Evolutionary conservation across 37 sponge, comb jelly and placozoan genomes (phyloP), one percentile per base, ranked within the genome.

Genomic region (Ephydatia muelleri): DNA sequence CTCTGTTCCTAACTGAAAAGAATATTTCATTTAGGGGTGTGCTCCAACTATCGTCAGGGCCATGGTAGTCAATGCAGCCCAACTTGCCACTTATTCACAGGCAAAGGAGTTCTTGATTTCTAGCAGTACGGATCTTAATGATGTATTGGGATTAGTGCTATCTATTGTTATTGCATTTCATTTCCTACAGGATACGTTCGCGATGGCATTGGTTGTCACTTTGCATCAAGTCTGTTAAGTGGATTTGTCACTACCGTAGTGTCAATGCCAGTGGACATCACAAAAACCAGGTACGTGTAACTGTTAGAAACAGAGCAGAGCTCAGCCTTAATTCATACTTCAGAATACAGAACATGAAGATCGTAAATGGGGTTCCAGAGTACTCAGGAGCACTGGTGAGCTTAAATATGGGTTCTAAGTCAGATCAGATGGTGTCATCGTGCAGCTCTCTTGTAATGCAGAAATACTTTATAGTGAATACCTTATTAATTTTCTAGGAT

Each of bases 41-140:
- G 89, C 90, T 38, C 98, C 98, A 19, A 98, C 98, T 25, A 87
- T 96, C 34, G 71, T 82, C 29, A 70, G 98, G 19, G 98, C 98
- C 14, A 98, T 98, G 92, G 98, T 98, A 14, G 98, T 98, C 3
- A 98, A 98, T 80, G 94, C 94, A 76, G 98, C 96, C 22, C 98
- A 98, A 81, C 82, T 98, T 37, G 96, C 88, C 12, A 88, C 98
- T 1, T 98, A 98, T 73, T 95, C 96, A n/a, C 97, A 96, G 73
- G 90, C 96, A 27, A 98, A 98, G 47, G 94, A 98, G 72, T 65
- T 87, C 48, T 82, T 98, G 0, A 71, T 98, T 0, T 73, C 81
- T 33, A 83, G 92, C 80, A 90, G 97, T 97, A 83, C 25, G 73
- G 14, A 75, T 9, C 16, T n/a, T n/a, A n/a, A n/a, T n/a, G n/a